A percentile compares a stretch with the other conserved stretches of the same genome.
Conservation (phyloP, 2,888 invertebrate species). For the Amphipyra berbera region DNA sequence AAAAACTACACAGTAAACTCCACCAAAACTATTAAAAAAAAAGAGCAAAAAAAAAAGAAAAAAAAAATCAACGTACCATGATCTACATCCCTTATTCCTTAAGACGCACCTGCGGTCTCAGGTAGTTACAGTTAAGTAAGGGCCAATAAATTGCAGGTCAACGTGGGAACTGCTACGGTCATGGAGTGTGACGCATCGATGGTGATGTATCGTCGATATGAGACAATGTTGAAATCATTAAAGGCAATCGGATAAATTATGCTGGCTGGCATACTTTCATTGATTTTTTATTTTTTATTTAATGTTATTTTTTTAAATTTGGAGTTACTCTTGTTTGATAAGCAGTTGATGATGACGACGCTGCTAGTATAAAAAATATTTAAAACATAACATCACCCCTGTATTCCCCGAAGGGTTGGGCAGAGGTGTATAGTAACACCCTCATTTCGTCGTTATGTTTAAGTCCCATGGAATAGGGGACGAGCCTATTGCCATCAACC, state of each 20-base stretch:
- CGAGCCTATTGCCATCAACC: no score
- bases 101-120: slow-evolving; percentile 86
- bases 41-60: slow-evolving; percentile 34
- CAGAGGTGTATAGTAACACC: no score
- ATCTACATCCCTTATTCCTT: slow-evolving; percentile 78
- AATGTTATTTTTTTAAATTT: not conserved
- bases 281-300: slow-evolving; percentile 12
- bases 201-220: slow-evolving; percentile 57
- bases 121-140: slow-evolving; percentile 81
- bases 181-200: slow-evolving; percentile 77
- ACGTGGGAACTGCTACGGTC: slow-evolving; percentile 83
- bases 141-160: slow-evolving; percentile 89
- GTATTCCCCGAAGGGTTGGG: no score
- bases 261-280: slow-evolving; percentile 10
- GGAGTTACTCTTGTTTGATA: not conserved
- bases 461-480: no score
- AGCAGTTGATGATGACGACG: no score
- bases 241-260: slow-evolving; percentile 35
- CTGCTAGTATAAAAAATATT: no score
- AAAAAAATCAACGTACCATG: slow-evolving; percentile 28
- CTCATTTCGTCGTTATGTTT: no score
- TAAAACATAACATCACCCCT: no score
- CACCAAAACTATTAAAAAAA: slow-evolving; percentile 31
- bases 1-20: slow-evolving; percentile 7
- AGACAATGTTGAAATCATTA: slow-evolving; percentile 52